phyloP scores from a whole-genome alignment of 2,797 vertebrate genomes.

The Dromococcyx pavoninus region DNA sequence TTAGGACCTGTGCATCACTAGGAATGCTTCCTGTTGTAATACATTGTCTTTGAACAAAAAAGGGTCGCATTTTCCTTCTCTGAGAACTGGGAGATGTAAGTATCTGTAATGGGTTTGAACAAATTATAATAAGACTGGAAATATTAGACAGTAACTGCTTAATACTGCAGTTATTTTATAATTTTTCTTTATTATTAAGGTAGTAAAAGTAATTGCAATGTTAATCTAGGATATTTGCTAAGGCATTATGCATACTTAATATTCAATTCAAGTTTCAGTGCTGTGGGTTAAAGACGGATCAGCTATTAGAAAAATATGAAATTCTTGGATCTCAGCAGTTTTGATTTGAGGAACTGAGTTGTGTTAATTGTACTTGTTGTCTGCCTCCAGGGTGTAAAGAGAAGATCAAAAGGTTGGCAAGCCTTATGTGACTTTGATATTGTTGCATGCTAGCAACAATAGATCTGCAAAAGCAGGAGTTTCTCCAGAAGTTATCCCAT shows the following conservation, averaged over 20 bases:
- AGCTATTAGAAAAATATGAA: background rate
- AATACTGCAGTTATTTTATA: conserved; percentile 30
- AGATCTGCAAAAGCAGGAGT: conserved; percentile 15
- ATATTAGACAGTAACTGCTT: background rate
- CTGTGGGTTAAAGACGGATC: background rate
- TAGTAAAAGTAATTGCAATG: conserved; percentile 36
- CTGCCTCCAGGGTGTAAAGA: conserved; percentile 19
- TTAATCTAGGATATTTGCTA: conserved; percentile 24
- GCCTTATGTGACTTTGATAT: conserved; percentile 40
- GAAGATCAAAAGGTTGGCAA: conserved; percentile 43
- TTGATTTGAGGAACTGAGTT: conserved; percentile 23
- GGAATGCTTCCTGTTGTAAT: background rate
- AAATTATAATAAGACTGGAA: conserved; percentile 9
- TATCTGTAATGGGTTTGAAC: background rate
- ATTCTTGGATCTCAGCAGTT: conserved; percentile 29
- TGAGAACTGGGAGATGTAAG: background rate
- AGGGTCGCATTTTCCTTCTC: background rate
- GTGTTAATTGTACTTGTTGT: conserved; percentile 32
- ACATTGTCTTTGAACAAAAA: background rate
- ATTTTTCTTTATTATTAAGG: conserved; percentile 19
- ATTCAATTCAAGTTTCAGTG: background rate
- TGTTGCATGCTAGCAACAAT: conserved; percentile 26
- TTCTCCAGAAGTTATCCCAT: conserved; percentile 23
- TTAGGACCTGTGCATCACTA: background rate
- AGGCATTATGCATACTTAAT: background rate